phyloP scores from a whole-genome alignment of 2,113 vertebrate species.

The Madoqua kirkii region DNA sequence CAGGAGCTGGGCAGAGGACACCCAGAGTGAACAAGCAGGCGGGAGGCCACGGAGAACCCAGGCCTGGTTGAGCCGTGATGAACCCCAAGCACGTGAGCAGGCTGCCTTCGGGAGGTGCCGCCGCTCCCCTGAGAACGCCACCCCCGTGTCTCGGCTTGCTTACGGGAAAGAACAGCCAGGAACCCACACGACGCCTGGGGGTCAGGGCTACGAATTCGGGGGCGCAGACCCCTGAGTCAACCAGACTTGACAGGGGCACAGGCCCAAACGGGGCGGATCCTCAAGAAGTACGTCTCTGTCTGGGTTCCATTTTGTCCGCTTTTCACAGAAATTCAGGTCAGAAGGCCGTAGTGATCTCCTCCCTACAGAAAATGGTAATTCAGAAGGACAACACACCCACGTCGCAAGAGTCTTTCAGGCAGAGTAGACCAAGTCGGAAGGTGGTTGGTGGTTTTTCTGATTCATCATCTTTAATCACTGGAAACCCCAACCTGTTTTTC shows the following conservation, averaged over 20 bases:
- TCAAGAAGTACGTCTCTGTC: accelerated
- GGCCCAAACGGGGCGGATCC: accelerated
- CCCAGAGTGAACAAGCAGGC: accelerated
- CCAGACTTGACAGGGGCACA: not conserved
- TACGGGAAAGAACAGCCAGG: not conserved
- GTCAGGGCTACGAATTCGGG: too few species aligned
- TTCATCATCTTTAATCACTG: not conserved
- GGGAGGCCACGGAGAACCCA: not conserved
- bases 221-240: not conserved
- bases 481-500: accelerated
- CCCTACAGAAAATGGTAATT: not conserved
- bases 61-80: accelerated
- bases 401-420: not conserved
- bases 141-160: too few species aligned
- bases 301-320: not conserved
- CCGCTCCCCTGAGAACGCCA: not conserved
- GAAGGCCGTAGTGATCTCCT: not conserved
- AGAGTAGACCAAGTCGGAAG: not conserved
- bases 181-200: not conserved
- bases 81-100: not conserved
- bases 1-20: too few species aligned
- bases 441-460: not conserved
- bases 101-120: not conserved
- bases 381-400: accelerated
- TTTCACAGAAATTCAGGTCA: not conserved